Percentiles rank a stretch among this genome's conserved stretches.
phyloP scores from a whole-genome alignment of 2,113 vertebrate species.

The Tamias sibiricus region DNA sequence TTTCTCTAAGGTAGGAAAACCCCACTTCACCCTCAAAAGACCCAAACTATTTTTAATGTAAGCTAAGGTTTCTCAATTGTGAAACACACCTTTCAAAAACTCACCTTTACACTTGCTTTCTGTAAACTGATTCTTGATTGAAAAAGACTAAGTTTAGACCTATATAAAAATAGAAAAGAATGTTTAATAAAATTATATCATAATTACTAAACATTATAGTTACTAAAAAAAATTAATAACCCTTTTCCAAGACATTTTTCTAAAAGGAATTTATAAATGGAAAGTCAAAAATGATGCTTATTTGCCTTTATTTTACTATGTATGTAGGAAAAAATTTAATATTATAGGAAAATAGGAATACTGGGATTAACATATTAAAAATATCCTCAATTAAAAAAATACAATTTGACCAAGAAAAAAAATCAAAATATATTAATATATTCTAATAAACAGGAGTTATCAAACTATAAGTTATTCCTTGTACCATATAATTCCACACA shows the following conservation, averaged over 20 bases:
- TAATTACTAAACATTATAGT: slow-evolving; percentile 47
- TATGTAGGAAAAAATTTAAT: neutral
- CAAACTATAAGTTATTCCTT: neutral
- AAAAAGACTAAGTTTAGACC: slow-evolving; percentile 99
- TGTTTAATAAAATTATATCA: slow-evolving; percentile 54
- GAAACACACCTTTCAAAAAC: slow-evolving; percentile 72
- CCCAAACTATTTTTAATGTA: neutral
- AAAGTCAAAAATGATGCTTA: slow-evolving; percentile 27
- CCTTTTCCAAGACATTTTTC: neutral
- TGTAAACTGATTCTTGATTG: slow-evolving; percentile 99
- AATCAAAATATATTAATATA: neutral
- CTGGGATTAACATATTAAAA: slow-evolving; percentile 25
- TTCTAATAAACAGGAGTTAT: slow-evolving; percentile 2
- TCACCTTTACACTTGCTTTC: slow-evolving; percentile 99
- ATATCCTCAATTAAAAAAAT: slow-evolving; percentile 34
- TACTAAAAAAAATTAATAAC: neutral
- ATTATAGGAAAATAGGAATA: slow-evolving; percentile 16
- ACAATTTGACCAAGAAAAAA: slow-evolving; percentile 32
- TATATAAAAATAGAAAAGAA: slow-evolving; percentile 82
- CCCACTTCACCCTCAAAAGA: neutral
- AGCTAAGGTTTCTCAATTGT: slow-evolving; percentile 14
- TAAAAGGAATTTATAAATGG: slow-evolving; percentile 31
- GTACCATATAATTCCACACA: slow-evolving; percentile 22
- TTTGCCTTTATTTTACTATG: slow-evolving; percentile 29
- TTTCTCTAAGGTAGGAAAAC: slow-evolving; percentile 50